These are phyloP conservation scores for Dysmachus trigonus DNA, from an alignment of 2,888 invertebrate species.

Conservation along the genomic window DNA sequence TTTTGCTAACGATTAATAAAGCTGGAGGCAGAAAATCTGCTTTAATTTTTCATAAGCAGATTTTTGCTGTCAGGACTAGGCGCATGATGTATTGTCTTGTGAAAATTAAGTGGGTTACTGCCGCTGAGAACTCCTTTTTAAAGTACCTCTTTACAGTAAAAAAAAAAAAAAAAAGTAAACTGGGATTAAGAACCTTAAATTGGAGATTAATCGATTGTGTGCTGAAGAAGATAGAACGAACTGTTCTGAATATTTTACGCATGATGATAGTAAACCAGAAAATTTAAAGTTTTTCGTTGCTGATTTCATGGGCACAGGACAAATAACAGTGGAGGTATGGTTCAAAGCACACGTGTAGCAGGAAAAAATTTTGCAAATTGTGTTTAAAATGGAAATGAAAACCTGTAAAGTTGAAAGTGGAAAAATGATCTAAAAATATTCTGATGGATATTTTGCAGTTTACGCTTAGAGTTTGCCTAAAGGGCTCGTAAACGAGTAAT, in stretches of 20 bases:
- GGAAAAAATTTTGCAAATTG: background rate
- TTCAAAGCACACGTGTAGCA: background rate
- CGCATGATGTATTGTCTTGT: background rate
- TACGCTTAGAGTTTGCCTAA: background rate
- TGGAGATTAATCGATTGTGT: background rate
- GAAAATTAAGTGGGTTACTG: background rate
- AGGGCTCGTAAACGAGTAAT: background rate
- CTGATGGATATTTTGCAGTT: background rate
- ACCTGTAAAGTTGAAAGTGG: background rate
- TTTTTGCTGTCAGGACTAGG: background rate
- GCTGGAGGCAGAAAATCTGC: background rate
- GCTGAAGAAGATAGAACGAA: background rate
- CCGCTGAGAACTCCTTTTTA: background rate
- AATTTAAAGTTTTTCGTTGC: background rate
- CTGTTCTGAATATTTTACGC: background rate
- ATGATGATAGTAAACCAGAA: background rate
- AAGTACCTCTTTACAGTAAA: background rate
- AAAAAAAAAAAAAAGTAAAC: too few relatives aligned
- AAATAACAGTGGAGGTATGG: background rate
- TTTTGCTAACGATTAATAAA: background rate
- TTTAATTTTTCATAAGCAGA: slow-evolving; percentile 19
- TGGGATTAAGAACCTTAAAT: background rate
- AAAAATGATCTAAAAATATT: background rate
- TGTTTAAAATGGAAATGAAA: background rate
- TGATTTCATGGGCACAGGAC: background rate